Conservation (phyloP, 92 coral and sea anemone species). For the Montipora capitata region DNA sequence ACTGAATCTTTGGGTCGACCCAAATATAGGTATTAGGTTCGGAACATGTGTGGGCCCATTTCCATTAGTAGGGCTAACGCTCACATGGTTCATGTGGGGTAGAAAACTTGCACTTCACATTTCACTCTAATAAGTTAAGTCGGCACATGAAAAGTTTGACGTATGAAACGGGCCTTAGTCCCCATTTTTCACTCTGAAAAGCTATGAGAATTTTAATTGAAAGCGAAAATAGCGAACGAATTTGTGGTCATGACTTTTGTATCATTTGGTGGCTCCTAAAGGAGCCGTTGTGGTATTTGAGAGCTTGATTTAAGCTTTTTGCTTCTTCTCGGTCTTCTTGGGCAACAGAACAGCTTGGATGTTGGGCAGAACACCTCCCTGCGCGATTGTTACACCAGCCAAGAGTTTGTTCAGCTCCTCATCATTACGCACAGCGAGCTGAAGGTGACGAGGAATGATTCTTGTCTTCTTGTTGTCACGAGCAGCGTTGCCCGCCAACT, state of each 20-base stretch:
- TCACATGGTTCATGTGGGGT: too few species aligned
- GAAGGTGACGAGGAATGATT: slow-evolving; percentile 80
- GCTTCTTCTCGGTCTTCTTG: slow-evolving; percentile 72
- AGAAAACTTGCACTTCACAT: too few species aligned
- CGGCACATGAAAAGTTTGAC: too few species aligned
- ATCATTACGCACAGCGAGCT: slow-evolving; percentile 77
- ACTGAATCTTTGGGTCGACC: too few species aligned
- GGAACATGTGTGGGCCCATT: too few species aligned
- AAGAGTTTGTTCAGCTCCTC: slow-evolving; percentile 73
- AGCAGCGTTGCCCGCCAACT: slow-evolving; percentile 82
- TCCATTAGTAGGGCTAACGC: too few species aligned
- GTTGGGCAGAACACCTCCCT: slow-evolving; percentile 78
- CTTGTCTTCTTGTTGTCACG: slow-evolving; percentile 78
- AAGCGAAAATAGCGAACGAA: too few species aligned
- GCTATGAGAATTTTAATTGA: too few species aligned
- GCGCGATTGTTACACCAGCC: slow-evolving; percentile 68
- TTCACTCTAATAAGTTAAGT: too few species aligned
- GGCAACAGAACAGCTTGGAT: slow-evolving; percentile 69
- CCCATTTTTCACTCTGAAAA: too few species aligned
- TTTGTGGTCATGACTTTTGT: slow-evolving; percentile 18
- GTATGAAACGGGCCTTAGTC: too few species aligned
- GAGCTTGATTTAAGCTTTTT: slow-evolving; percentile 27
- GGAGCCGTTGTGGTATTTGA: slow-evolving; percentile 71
- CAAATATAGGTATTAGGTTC: too few species aligned
- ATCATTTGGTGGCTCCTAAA: slow-evolving; percentile 87